Conservation (phyloP, 2,113 vertebrate species). For the Daboia siamensis region DNA sequence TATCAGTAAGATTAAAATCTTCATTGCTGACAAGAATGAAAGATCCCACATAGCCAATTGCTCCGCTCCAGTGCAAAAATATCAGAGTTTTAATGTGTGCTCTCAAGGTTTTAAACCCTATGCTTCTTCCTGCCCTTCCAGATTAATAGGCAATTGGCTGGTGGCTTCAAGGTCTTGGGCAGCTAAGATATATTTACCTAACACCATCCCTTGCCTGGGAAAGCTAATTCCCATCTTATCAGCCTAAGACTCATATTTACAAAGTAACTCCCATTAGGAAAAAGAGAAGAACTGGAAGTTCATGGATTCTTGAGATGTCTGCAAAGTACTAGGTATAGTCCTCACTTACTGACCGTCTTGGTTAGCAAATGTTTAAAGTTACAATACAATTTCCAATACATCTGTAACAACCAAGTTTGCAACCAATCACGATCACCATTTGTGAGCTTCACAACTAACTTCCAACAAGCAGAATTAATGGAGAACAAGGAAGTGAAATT, state of each 20-base stretch:
- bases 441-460: background rate
- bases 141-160: background rate
- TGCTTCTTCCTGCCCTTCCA: background rate
- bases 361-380: background rate
- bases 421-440: background rate
- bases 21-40: background rate
- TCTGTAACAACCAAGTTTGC: background rate
- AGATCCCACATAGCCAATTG: background rate
- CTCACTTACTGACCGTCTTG: background rate
- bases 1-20: background rate
- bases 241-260: background rate
- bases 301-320: background rate
- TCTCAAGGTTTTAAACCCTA: background rate
- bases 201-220: background rate
- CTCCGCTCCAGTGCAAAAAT: background rate
- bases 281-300: background rate
- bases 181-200: background rate
- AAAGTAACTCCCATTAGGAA: background rate
- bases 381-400: background rate
- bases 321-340: background rate
- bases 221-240: background rate
- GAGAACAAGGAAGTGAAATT: background rate
- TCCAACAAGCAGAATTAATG: background rate
- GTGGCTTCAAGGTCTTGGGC: background rate
- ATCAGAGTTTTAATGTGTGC: background rate